Base-by-base conservation (phyloP, 2,797 vertebrate species). In the Semaprochilodus insignis region DNA sequence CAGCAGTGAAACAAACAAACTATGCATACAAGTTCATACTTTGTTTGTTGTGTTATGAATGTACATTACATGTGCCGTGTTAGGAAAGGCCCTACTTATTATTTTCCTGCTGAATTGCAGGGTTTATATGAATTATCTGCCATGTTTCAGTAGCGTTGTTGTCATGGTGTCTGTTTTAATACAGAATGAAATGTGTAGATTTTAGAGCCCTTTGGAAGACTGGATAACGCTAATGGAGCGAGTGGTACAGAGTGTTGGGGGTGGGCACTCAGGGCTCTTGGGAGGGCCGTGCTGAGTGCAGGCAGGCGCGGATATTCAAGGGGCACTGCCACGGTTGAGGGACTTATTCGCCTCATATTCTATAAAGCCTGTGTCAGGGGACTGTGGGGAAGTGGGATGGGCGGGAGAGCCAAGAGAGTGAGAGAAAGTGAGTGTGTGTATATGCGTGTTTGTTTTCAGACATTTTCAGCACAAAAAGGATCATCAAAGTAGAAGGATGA, bases 291-390 rank as follows among this genome's bases (percentile, higher is more conserved):
- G 67, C 78, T 82, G 31, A 74, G 71, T 85, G 71, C 73, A 75
- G 81, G 60, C 74, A 72, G 67, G 3, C 48, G 79, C 85, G 57
- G 81, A 82, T 84, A 83, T 82, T 80, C 85, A 66, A 85, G 81
- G 87, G 54, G 70, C 78, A 85, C 63, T 71, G 73, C 70, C 77
- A 70, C 74, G 87, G 81, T 88, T 71, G 74, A 89, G 83, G 83
- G 72, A 69, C 81, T 66, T 60, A 83, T 83, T 82, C 81, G 87
- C 34, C 85, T 74, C 36, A 82, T 78, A 78, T 79, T 90, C 88
- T 85, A 86, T 88, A 90, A 85, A 91, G 82, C 85, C 81, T 40
- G 84, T 86, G 85, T 86, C 88, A 86, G 66, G 86, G 84, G 88
- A 52, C 77, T 77, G 76, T 75, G 83, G 78, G 86, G 88, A 86